Evolutionary conservation across 2,888 invertebrate genomes (phyloP).

Genomic region (Hedychridium roseum): DNA sequence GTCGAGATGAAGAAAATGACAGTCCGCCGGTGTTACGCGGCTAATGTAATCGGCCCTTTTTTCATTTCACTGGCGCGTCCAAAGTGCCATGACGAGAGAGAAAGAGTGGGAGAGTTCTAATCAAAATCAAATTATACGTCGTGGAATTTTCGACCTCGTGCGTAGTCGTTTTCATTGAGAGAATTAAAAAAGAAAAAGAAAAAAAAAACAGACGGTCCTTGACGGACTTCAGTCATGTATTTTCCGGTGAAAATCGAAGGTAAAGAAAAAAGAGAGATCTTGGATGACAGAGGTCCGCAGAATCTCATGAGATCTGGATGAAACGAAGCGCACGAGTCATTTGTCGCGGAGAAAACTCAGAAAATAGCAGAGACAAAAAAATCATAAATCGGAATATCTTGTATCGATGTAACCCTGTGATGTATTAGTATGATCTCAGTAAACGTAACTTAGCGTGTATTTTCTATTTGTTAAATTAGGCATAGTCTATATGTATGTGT

Average conservation of each 20-base stretch:
- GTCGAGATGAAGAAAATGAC: constrained; percentile 3
- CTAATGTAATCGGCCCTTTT: too few relatives aligned
- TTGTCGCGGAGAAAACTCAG: constrained; percentile 30
- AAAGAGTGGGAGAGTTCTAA: too few relatives aligned
- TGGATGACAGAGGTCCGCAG: constrained; percentile 13
- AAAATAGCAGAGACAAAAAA: constrained; percentile 19
- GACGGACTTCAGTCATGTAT: neutral
- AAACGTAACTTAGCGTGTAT: constrained; percentile 60
- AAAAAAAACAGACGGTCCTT: neutral
- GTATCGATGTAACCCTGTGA: constrained; percentile 64
- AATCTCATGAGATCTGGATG: constrained; percentile 31
- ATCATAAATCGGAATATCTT: constrained; percentile 43
- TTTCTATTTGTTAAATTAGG: constrained; percentile 50
- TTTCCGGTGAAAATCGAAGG: neutral
- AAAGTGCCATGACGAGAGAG: constrained; percentile 17
- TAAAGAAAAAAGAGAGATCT: neutral
- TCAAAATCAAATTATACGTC: constrained; percentile 16
- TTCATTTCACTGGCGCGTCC: too few relatives aligned
- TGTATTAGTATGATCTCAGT: constrained; percentile 65
- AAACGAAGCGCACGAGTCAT: constrained; percentile 17
- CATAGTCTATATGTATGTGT: constrained; percentile 18
- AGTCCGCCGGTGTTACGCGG: neutral
- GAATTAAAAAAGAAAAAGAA: neutral
- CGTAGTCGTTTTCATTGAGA: too few relatives aligned
- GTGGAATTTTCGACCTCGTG: too few relatives aligned